Evolutionary conservation across 1,140 invertebrate genomes (phyloP), one percentile per base, ranked within the genome.

Genomic region (Calliphora vicina): DNA sequence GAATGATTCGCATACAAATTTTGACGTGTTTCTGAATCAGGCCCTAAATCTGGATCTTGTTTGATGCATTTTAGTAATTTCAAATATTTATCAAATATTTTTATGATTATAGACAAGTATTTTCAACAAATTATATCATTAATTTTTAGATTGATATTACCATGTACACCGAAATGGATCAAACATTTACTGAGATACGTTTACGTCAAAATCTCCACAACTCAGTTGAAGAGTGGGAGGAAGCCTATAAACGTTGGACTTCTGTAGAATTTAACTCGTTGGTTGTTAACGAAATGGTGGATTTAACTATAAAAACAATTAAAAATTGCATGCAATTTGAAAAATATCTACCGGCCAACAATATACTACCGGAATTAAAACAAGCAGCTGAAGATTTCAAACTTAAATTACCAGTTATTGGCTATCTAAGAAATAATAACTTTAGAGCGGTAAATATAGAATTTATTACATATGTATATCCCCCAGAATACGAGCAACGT

Each of bases 141-240:
- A n/a, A n/a, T 29, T 29, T 57, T 67, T 23, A 67, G 92, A 92
- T 96, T 26, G 96, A 97, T 87, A 93, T 96, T 23, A 94, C 94
- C 2, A 93, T 95, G 88, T 94, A 96, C 86, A 96, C 97, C 57
- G 92, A 94, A 17, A 91, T 98, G 71, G 96, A 97, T 83, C 93
- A 95, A 87, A 94, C 95, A 0, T 93, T 94, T 84, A 94, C 93
- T 82, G 95, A 97, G 85, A 93, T 97, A 1, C 95, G 95, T 86
- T 89, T 97, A 27, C 93, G 96, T 61, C 94, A 94, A 87, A 91
- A 96, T 57, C 90, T 98, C 0, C 97, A 96, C 95, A 94, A 95
- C 57, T 94, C 94, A 57, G 91, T 95, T 1, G 93, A 93, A 35
- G 92, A 94, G 35, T 97, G 96, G 96, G 93, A 94, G 8, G 83